Base-by-base conservation (phyloP, 2,113 vertebrate species). In the Cochlearius cochlearius region DNA sequence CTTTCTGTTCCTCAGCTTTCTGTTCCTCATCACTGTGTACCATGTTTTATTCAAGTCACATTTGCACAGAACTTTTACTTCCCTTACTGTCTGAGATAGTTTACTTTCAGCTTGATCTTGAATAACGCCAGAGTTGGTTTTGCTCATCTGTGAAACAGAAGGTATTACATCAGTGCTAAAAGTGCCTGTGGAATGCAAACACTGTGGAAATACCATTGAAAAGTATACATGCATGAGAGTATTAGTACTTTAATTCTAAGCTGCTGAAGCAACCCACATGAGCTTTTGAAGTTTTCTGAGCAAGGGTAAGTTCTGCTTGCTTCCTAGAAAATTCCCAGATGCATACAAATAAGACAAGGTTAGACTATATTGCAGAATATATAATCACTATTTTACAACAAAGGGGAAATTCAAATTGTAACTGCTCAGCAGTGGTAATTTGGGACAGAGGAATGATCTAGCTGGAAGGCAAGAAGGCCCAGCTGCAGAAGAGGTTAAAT, bases 61-160 rank as follows among this genome's bases (percentile, higher is more conserved):
- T 55, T 94, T 62, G 30, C 73, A 25, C 34, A 64, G 73, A 90
- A 82, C 63, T 82, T 88, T 73, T 80, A 60, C n/a, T 87, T 95
- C 77, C 56, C 53, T 67, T 62, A n/a, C 68, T 90, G 69, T 92
- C 62, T 68, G 91, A 79, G 66, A 86, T 30, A 55, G 53, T 95
- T 96, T 95, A 84, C 69, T 87, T 97, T 69, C 49, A 81, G 72
- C n/a, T 94, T 84, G 86, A 79, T 95, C 72, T 67, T 50, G 59
- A 81, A 20, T 83, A 94, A 96, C 73, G 64, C 47, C 86, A 68
- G 59, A 66, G 69, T 67, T 86, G 27, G n/a, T 82, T 96, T 77
- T 89, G 62, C 43, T 91, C 76, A 79, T 62, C 49, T 94, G 50
- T 87, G 45, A 84, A 95, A 80, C 75, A 83, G 43, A 87, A 60